phyloP scores from a whole-genome alignment of 2,797 vertebrate genomes.

The Buceros bicornis region DNA sequence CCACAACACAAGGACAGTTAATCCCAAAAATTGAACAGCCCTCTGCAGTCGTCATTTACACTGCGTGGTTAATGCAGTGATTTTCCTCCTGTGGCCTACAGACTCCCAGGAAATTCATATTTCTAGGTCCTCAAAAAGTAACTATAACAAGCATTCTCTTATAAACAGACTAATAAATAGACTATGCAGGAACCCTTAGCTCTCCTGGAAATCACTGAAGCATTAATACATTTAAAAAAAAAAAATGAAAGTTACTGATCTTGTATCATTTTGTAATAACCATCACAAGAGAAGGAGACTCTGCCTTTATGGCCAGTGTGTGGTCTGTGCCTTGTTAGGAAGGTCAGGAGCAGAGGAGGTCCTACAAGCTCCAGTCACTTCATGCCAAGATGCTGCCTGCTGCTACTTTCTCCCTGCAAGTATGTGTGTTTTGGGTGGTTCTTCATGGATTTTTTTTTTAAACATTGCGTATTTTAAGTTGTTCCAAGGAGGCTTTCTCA shows the following conservation, averaged over 20 bases:
- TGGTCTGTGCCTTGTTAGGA: neutral
- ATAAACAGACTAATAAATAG: neutral
- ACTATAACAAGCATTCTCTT: neutral
- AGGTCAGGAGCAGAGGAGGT: neutral
- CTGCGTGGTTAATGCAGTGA: accelerated
- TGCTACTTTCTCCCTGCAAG: neutral
- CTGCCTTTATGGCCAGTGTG: accelerated
- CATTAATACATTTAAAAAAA: neutral
- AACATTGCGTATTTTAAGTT: neutral
- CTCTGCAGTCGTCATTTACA: neutral
- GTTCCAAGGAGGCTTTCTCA: neutral
- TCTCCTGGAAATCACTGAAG: neutral
- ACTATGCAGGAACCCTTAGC: neutral
- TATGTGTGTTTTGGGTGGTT: neutral
- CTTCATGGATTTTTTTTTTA: neutral
- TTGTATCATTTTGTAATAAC: neutral
- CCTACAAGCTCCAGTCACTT: neutral
- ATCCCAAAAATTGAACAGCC: neutral
- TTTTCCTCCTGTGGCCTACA: neutral
- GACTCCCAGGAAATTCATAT: neutral
- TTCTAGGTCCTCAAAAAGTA: neutral
- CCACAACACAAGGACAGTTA: neutral
- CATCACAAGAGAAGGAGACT: neutral
- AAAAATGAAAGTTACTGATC: neutral
- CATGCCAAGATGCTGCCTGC: neutral